Evolutionary conservation across 2,113 vertebrate genomes (phyloP), one percentile per base, ranked within the genome.

Genomic region (Psilopogon haemacephalus): DNA sequence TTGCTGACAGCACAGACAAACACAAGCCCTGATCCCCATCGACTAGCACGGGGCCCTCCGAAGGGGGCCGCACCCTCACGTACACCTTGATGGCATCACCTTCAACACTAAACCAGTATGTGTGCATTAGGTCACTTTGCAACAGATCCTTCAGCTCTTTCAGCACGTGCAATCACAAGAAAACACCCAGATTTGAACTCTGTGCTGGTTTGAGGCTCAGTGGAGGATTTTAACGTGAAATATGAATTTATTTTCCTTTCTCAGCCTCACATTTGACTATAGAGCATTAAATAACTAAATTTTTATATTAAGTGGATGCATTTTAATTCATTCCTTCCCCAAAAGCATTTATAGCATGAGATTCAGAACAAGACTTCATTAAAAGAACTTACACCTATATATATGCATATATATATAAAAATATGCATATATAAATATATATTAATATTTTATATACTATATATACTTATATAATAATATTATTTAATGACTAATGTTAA

Each of bases 11-110:
- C 81, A 98, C 98, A 2, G 98, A 98, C 30, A 99, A 96, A 89
- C 99, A 99, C 37, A 98, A 83, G 76, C 86, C 97, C 46, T 97
- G 98, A 55, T 99, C 98, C 46, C 98, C 98, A 86, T 98, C 98
- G 0, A 72, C 94, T 59, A 98, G 84, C 0, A 92, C 94, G 3
- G 94, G 35, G 37, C 97, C 97, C 26, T 98, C 98, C 38, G 98
- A 97, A 83, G 98, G 96, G 15, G 99, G 99, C 35, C 99, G 98
- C 5, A 99, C 98, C 38, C 99, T 97, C 4, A 99, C 98, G 44
- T 98, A 99, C 24, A 99, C 99, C 96, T 99, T 99, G 95, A 99
- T 98, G 38, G 98, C 97, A 90, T 99, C 98, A 42, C 98, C 98
- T 96, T 99, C 99, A 85, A 95, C 93, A 87, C 98, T 98, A 82